These are phyloP conservation scores for Oriolus oriolus DNA, from an alignment of 2,113 vertebrate species.

Conservation along the genomic window DNA sequence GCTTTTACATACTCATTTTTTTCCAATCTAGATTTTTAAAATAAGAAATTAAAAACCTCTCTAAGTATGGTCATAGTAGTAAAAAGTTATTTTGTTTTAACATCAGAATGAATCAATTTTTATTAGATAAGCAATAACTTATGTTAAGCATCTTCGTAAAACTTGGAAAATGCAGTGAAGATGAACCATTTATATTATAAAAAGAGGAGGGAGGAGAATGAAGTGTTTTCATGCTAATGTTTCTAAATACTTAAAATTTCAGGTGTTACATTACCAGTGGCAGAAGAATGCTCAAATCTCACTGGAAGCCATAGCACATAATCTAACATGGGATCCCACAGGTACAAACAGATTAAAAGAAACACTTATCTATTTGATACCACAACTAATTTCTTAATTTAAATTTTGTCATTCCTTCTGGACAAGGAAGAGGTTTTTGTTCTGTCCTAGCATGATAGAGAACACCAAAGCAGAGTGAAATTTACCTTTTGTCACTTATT, in stretches of 20 bases:
- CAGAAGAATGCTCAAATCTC: constrained; percentile 91
- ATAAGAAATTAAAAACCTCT: not conserved
- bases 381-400: not conserved
- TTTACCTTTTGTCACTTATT: not conserved
- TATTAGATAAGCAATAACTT: not conserved
- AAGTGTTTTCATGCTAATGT: not conserved
- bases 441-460: not conserved
- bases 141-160: not conserved
- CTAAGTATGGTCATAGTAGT: not conserved
- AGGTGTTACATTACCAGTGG: constrained; percentile 89
- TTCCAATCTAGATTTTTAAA: not conserved
- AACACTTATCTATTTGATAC: not conserved
- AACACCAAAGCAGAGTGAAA: not conserved
- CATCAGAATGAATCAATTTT: not conserved
- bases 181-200: not conserved
- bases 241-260: constrained; percentile 32
- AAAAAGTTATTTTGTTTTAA: not conserved
- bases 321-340: constrained; percentile 92
- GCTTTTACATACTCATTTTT: not conserved
- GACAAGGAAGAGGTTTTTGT: not conserved
- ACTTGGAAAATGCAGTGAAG: not conserved
- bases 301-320: constrained; percentile 82
- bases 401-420: not conserved
- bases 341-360: constrained; percentile 70
- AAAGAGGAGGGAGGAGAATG: not conserved